A percentile compares a stretch with the other conserved stretches of the same genome.
These are phyloP conservation scores for Listronotus bonariensis DNA, from an alignment of 1,140 invertebrate species.

Conservation along the genomic window DNA sequence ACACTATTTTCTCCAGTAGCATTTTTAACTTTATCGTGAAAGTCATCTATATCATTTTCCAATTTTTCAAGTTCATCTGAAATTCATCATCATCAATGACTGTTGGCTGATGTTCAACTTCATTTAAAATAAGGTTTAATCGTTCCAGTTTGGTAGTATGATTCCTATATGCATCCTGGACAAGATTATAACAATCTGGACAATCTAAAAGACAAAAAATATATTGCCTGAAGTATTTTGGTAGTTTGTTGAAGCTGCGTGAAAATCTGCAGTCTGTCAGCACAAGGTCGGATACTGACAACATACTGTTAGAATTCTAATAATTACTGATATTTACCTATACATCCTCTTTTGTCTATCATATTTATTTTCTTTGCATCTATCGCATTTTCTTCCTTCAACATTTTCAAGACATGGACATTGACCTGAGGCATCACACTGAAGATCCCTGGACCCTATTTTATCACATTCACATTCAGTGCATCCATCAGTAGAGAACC, in stretches of 20 bases:
- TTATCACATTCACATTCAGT: conserved; percentile 85
- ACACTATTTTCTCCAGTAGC: conserved; percentile 55
- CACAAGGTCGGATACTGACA: too few relatives aligned
- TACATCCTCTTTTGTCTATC: conserved; percentile 82
- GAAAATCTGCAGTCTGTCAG: too few relatives aligned
- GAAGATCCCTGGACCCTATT: conserved; percentile 83
- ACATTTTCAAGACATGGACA: conserved; percentile 91
- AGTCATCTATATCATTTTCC: conserved; percentile 70
- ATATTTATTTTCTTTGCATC: conserved; percentile 92
- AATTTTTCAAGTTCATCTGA: conserved; percentile 72
- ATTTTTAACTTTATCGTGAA: conserved; percentile 46
- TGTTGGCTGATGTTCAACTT: conserved; percentile 55
- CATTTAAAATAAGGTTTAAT: conserved; percentile 58
- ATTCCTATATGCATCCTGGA: conserved; percentile 82
- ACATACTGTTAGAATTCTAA: too few relatives aligned
- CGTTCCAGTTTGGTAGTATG: conserved; percentile 73
- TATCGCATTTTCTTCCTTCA: conserved; percentile 85
- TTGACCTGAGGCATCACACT: conserved; percentile 83
- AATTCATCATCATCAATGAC: conserved; percentile 75
- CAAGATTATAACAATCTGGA: conserved; percentile 91
- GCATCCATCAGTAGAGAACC: conserved; percentile 86
- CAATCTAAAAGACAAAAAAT: conserved; percentile 71
- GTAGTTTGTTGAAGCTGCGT: too few relatives aligned
- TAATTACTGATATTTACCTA: too few relatives aligned
- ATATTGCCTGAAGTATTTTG: too few relatives aligned